Conservation (phyloP, 2,113 vertebrate species). For the Microcebus griseorufus region DNA sequence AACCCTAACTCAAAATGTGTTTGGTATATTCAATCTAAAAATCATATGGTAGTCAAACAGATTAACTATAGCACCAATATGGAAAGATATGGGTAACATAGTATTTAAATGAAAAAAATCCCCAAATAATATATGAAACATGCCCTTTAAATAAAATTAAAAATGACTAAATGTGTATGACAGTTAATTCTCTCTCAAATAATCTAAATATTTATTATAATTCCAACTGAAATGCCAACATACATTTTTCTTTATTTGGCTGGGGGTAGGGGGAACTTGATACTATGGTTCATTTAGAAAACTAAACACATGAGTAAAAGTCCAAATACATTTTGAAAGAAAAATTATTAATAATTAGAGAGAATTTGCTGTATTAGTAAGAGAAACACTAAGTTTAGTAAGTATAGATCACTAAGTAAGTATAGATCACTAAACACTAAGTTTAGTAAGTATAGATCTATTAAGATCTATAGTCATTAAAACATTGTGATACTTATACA, state of each 20-base stretch:
- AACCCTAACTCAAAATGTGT: neutral
- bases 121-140: neutral
- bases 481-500: neutral
- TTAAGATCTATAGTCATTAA: constrained; percentile 24
- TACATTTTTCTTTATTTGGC: neutral
- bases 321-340: constrained; percentile 3
- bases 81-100: neutral
- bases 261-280: neutral
- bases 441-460: neutral
- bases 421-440: too few relatives aligned
- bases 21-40: constrained; percentile 11
- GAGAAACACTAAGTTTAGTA: neutral
- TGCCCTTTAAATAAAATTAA: neutral
- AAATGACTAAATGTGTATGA: neutral
- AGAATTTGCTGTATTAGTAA: neutral
- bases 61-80: neutral
- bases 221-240: constrained; percentile 9
- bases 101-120: neutral
- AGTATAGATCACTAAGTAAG: too few relatives aligned
- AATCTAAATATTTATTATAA: neutral
- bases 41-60: neutral
- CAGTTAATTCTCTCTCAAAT: neutral
- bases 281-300: neutral
- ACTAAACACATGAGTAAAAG: neutral
- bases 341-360: neutral